Evolutionary conservation across 2,888 invertebrate genomes (phyloP).

Genomic region (Troides helena): DNA sequence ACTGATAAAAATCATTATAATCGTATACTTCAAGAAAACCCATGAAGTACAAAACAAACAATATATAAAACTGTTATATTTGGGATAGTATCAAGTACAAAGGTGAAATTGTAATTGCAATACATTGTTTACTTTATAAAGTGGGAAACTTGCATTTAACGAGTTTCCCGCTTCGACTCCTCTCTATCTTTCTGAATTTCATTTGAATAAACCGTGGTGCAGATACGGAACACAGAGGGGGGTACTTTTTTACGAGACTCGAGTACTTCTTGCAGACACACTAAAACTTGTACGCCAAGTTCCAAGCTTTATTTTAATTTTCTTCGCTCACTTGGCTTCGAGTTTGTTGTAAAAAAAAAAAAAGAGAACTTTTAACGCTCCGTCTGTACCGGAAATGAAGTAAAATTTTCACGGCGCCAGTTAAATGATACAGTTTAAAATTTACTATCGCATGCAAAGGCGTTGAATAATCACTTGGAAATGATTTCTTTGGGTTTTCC

Average conservation of each 20-base stretch:
- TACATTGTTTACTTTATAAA: conserved; percentile 45
- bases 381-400: conserved; percentile 64
- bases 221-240: conserved; percentile 57
- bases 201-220: conserved; percentile 57
- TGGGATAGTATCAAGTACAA: too few relatives aligned
- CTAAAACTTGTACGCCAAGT: conserved; percentile 69
- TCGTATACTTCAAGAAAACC: too few relatives aligned
- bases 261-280: conserved; percentile 56
- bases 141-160: conserved; percentile 45
- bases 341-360: conserved; percentile 52
- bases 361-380: conserved; percentile 57
- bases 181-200: conserved; percentile 42
- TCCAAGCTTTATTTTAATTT: conserved; percentile 77
- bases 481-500: conserved; percentile 9
- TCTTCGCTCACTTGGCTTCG: conserved; percentile 49
- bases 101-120: conserved; percentile 14
- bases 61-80: too few relatives aligned
- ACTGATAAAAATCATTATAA: too few relatives aligned
- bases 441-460: conserved; percentile 19
- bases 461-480: conserved; percentile 16
- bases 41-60: too few relatives aligned
- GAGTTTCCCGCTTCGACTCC: conserved; percentile 36
- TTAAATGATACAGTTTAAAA: conserved; percentile 32
- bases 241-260: conserved; percentile 61
- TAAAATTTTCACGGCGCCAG: conserved; percentile 52